Conservation (phyloP, 2,888 invertebrate species). For the Taphrorychus bicolor region DNA sequence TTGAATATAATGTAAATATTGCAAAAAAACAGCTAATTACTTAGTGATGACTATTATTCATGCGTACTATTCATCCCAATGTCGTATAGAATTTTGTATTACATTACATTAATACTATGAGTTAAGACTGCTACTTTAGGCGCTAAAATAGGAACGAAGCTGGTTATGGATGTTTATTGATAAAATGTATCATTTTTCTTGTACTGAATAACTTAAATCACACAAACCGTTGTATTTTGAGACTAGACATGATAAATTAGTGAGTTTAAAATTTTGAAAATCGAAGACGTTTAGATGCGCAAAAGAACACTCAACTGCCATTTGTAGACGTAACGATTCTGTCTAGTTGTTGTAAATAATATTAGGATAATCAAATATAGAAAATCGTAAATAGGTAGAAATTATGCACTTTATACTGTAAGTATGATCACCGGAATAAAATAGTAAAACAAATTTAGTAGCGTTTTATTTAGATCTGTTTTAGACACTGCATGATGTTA, state of each 20-base stretch:
- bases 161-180: not conserved
- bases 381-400: conserved; percentile 21
- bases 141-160: not conserved
- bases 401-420: conserved; percentile 40
- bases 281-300: conserved; percentile 22
- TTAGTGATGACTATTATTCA: not conserved
- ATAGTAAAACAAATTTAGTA: conserved; percentile 2
- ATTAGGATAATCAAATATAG: conserved; percentile 36
- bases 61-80: not conserved
- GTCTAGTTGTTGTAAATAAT: conserved; percentile 24
- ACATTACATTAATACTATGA: not conserved
- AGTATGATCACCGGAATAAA: conserved; percentile 38
- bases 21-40: not conserved
- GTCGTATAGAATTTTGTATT: not conserved
- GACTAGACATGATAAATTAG: conserved; percentile 9
- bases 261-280: conserved; percentile 13
- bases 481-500: too few species aligned
- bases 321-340: conserved; percentile 8
- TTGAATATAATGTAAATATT: not conserved
- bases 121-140: not conserved
- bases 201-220: too few species aligned
- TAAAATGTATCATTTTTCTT: too few species aligned
- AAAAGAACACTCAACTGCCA: conserved; percentile 30
- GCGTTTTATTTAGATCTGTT: too few species aligned
- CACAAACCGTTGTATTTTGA: not conserved